Evolutionary conservation across 2,888 invertebrate species (phyloP).

Genomic region (Eristalinus aeneus): DNA sequence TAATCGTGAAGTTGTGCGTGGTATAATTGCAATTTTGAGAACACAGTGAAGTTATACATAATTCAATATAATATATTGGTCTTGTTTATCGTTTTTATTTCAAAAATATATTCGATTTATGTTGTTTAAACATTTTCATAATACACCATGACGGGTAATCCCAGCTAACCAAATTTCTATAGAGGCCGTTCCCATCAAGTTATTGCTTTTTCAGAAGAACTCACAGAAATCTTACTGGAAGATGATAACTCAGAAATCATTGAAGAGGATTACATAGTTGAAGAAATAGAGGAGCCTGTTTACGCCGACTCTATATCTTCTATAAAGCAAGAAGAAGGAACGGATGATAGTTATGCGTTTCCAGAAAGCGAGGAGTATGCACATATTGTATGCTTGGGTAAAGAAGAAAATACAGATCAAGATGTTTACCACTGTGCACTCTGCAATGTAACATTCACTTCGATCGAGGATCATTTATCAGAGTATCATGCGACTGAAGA

Average conservation of each 20-base stretch:
- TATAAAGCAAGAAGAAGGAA: slow-evolving; percentile 42
- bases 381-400: slow-evolving; percentile 14
- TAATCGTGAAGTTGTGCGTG: slow-evolving; percentile 54
- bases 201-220: slow-evolving; percentile 17
- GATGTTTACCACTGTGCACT: slow-evolving; percentile 61
- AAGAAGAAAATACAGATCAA: neutral
- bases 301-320: slow-evolving; percentile 4
- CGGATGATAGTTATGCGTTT: neutral
- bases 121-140: neutral
- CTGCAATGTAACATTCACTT: slow-evolving; percentile 54
- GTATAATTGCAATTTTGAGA: slow-evolving; percentile 2
- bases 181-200: neutral
- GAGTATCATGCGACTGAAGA: neutral
- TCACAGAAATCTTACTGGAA: neutral
- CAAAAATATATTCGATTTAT: slow-evolving; percentile 12
- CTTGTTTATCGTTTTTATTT: slow-evolving; percentile 37
- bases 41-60: slow-evolving; percentile 52
- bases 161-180: neutral
- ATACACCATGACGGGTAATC: slow-evolving; percentile 18
- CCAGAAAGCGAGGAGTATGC: slow-evolving; percentile 1
- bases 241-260: slow-evolving; percentile 32
- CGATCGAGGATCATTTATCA: slow-evolving; percentile 51
- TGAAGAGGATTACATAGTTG: slow-evolving; percentile 45
- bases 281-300: slow-evolving; percentile 31
- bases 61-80: slow-evolving; percentile 8